These are phyloP conservation scores for Hypotaenidia philippensis DNA, from an alignment of 2,797 vertebrate species.

Conservation along the genomic window DNA sequence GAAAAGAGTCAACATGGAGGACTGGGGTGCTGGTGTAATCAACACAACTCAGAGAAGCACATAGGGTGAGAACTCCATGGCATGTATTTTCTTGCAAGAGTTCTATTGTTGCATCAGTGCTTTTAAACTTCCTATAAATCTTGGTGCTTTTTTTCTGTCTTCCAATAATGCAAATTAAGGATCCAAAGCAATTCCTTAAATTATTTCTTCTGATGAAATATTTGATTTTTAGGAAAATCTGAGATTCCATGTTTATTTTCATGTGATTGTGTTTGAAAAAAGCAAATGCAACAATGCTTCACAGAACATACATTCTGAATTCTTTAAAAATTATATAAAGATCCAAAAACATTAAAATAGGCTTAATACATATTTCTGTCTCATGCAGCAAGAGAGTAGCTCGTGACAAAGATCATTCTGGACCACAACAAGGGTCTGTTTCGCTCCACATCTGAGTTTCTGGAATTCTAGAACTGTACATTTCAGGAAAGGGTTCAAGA, in stretches of 20 bases:
- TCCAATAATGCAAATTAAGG: not conserved
- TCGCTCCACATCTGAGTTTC: not conserved
- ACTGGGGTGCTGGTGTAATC: not conserved
- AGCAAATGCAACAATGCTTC: not conserved
- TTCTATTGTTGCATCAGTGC: not conserved
- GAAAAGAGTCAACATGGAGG: not conserved
- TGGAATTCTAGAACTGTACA: not conserved
- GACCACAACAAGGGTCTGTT: not conserved
- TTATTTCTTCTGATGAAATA: not conserved
- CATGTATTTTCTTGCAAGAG: not conserved
- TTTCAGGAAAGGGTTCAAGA: not conserved
- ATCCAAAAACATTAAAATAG: not conserved
- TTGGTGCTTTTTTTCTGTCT: not conserved
- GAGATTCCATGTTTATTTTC: not conserved
- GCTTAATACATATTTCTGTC: not conserved
- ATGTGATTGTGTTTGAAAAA: not conserved
- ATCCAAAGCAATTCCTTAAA: not conserved
- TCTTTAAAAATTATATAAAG: not conserved
- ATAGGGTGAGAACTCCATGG: fast-evolving
- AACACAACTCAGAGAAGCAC: not conserved
- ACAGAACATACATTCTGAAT: not conserved
- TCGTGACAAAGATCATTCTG: not conserved
- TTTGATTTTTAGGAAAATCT: not conserved
- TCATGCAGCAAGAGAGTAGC: not conserved
- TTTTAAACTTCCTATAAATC: not conserved